Evolutionary conservation across 2,113 vertebrate genomes (phyloP), one percentile per base, ranked within the genome.

Genomic region (Apodemus sylvaticus): DNA sequence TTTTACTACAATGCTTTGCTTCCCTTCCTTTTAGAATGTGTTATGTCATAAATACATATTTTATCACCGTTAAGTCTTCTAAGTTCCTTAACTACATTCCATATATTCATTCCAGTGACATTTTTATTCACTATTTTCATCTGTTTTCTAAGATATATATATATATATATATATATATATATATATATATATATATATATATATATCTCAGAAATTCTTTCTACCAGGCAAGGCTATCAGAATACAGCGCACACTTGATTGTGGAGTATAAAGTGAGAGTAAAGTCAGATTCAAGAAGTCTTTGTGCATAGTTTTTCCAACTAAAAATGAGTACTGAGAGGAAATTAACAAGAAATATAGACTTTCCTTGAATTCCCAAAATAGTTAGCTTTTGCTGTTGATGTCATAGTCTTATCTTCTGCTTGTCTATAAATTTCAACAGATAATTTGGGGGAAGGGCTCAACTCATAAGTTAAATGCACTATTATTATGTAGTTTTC

Each of bases 351-450:
- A 78, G 26, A 51, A 85, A 48, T 79, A 48, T 55, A 76, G 94
- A 73, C 66, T 60, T 94, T 78, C 73, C 53, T 91, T 86, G 78
- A 94, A 94, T 91, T 91, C 45, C 62, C 77, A 8, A 96, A 93
- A 83, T 88, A 88, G 68, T 93, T 79, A 73, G 3, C 73, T 17
- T 90, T 74, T 92, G 48, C 1, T 60, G 95, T 96, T 55, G 31
- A 4, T 36, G 9, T 88, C 53, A 14, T 83, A 62, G 31, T 89
- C 71, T 89, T 45, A n/a, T 26, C 71, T 77, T 70, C 22, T 82
- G 6, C 51, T 96, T 53, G 3, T 17, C n/a, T 89, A 0, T 81
- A 86, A 86, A 92, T 74, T 85, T 81, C 39, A 88, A 29, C 36
- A 81, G 17, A 70, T 83, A 87, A 83, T 76, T 83, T 93, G 4